Percentiles rank a stretch among this genome's conserved stretches.
Conservation (phyloP, 2,797 vertebrate species). For the Mastacembelus armatus region DNA sequence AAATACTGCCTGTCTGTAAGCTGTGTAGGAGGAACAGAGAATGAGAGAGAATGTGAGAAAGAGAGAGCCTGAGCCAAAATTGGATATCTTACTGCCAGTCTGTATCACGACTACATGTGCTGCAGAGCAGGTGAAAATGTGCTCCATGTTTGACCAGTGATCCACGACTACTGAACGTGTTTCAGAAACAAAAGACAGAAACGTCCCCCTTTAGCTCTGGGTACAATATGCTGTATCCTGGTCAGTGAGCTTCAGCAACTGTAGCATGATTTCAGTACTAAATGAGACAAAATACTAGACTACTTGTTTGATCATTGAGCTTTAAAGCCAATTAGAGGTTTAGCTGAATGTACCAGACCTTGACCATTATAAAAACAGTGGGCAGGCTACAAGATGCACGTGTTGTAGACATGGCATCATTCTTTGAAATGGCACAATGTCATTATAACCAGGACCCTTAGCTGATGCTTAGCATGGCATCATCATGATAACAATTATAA, state of each 20-base stretch:
- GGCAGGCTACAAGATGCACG: not conserved
- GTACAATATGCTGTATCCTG: not conserved
- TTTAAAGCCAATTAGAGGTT: not conserved
- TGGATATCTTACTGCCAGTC: constrained; percentile 56
- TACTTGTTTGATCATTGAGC: not conserved
- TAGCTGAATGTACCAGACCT: not conserved
- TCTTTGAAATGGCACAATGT: not conserved
- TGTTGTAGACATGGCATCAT: not conserved
- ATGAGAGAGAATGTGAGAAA: constrained; percentile 30
- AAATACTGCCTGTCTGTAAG: constrained; percentile 67
- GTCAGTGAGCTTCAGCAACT: not conserved
- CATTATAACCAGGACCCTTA: not conserved
- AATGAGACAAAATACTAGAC: not conserved
- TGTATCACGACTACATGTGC: constrained; percentile 59
- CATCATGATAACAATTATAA: too few relatives aligned
- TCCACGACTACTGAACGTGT: constrained; percentile 26
- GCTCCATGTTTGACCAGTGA: constrained; percentile 44
- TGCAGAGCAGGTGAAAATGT: constrained; percentile 39
- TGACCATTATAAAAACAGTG: not conserved
- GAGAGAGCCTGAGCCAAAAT: constrained; percentile 50
- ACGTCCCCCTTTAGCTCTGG: too few relatives aligned
- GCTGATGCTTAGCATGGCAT: too few relatives aligned
- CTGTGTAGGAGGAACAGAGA: constrained; percentile 70
- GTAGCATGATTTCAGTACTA: not conserved
- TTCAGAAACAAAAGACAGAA: constrained; percentile 4